Evolutionary conservation across 2,888 invertebrate species (phyloP).

Genomic region (Latrodectus hesperus): DNA sequence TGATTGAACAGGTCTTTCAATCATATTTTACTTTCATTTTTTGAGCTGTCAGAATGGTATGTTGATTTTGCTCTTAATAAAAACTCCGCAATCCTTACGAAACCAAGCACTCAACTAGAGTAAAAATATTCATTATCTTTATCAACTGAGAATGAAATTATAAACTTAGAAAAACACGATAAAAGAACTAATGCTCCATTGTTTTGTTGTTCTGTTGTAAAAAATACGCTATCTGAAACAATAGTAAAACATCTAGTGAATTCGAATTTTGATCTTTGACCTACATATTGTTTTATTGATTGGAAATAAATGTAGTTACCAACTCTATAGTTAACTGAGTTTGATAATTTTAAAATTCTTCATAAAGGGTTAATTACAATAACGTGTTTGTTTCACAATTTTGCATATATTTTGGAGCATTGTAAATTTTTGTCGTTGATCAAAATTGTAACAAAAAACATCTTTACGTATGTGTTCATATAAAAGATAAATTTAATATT

Average conservation of each 20-base stretch:
- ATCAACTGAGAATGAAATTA: conserved; percentile 12
- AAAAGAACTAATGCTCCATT: conserved; percentile 23
- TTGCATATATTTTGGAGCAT: too few species aligned
- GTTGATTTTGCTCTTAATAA: neutral
- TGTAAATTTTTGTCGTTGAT: too few species aligned
- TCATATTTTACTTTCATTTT: neutral
- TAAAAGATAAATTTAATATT: too few species aligned
- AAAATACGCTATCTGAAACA: conserved; percentile 24
- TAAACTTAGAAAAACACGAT: conserved; percentile 16
- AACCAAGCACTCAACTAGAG: neutral
- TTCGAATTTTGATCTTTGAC: conserved; percentile 19
- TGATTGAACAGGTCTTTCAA: too few species aligned
- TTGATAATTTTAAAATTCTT: too few species aligned
- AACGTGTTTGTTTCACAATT: too few species aligned
- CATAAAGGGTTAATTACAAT: too few species aligned
- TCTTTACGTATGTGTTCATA: too few species aligned
- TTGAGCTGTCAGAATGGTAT: neutral
- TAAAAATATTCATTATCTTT: neutral
- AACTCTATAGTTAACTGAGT: too few species aligned
- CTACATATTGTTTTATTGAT: conserved; percentile 11
- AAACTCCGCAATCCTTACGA: neutral
- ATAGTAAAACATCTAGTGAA: conserved; percentile 10
- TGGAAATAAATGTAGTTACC: conserved; percentile 4
- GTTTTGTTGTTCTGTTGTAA: conserved; percentile 11
- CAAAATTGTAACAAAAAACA: too few species aligned